Evolutionary conservation across 2,888 invertebrate species (phyloP), one percentile per base, ranked within the genome.

Genomic region (Caenorhabditis sp.): DNA sequence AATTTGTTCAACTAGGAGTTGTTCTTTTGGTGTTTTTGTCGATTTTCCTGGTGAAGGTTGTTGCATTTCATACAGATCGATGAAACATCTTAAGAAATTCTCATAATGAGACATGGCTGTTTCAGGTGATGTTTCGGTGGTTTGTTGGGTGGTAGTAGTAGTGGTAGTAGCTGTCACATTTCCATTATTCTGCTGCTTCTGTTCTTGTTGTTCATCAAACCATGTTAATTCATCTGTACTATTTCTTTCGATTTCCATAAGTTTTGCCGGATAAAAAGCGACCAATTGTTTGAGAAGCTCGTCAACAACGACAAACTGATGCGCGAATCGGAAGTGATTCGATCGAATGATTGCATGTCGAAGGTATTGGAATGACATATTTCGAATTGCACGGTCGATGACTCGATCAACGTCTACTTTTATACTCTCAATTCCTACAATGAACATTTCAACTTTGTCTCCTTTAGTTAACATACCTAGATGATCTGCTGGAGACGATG

Each of bases 191-290:
- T 36, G 36, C 0, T 12, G 17, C 10, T 50, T 5, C 1, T 56
- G 12, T 26, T 57, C 27, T 10, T 63, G 63, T 14, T 67, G 54
- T 36, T 78, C 77, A 25, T 82, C 82, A 21, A 76, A 54, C 25
- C 43, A 59, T 21, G 31, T 53, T 38, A 82, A 65, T 52, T 82
- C 82, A 53, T 82, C 82, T 12, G 76, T 68, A 20, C 78, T 75
- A 62, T 78, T 72, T 8, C 82, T 54, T 57, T 76, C 80, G 12
- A 70, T 63, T 65, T 82, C 82, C 74, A 82, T 68, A n/a, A 74
- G 60, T 61, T 80, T 80, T 10, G 80, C 77, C 17, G 80, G 80
- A 43, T 76, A 80, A 23, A 61, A 60, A 0, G 63, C 25, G 43
- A 80, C 70, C 10, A 80, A 21, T 50, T 77, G 76, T 23, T 77